A percentile compares a stretch with the other conserved stretches of the same genome.
Conservation (phyloP, 2,113 vertebrate species). For the Zonotrichia leucophrys region DNA sequence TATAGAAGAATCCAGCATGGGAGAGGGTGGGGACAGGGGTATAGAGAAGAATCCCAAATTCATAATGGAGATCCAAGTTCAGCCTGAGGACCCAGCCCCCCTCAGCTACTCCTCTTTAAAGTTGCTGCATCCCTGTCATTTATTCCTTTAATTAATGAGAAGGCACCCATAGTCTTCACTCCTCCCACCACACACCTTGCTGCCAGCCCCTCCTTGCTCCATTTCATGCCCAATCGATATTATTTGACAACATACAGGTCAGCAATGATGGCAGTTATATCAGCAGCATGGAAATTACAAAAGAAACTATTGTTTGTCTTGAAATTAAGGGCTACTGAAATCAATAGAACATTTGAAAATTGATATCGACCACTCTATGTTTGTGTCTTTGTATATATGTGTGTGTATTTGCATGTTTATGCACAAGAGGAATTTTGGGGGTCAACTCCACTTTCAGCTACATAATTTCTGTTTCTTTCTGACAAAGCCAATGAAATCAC, state of each 20-base stretch:
- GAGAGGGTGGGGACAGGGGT: accelerated
- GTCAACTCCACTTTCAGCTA: not conserved
- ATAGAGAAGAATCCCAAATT: not conserved
- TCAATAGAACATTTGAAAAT: conserved; percentile 80
- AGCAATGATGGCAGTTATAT: conserved; percentile 68
- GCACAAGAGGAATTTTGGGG: not conserved
- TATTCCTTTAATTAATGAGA: not conserved
- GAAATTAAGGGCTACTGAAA: conserved; percentile 73
- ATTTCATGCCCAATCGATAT: conserved; percentile 66
- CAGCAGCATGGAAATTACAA: conserved; percentile 73
- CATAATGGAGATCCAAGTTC: not conserved
- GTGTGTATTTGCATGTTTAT: not conserved
- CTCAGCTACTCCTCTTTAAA: not conserved
- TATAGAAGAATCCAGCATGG: not conserved
- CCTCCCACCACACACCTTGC: not conserved
- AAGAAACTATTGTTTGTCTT: conserved; percentile 74
- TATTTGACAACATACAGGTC: conserved; percentile 72
- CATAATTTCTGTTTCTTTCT: conserved; percentile 43
- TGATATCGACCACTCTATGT: conserved; percentile 63
- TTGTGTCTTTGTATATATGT: not conserved
- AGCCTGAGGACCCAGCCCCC: not conserved
- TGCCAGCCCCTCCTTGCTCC: conserved; percentile 16
- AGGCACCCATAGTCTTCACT: not conserved
- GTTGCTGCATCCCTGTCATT: not conserved
- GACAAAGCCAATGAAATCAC: conserved; percentile 39